Conservation (phyloP, 1,140 invertebrate genomes). For the Samia ricini region DNA sequence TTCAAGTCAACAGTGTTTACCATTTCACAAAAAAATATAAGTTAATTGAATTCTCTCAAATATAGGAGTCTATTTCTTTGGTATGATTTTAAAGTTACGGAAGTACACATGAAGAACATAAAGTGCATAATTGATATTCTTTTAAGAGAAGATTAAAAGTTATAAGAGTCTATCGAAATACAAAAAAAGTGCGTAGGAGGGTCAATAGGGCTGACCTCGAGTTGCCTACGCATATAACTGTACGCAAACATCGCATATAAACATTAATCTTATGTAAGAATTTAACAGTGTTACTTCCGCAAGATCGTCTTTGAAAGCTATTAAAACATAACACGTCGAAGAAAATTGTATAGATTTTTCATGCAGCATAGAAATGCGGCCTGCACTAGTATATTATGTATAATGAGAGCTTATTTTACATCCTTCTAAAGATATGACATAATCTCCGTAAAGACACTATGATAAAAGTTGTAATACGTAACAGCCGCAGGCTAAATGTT, state of each 20-base stretch:
- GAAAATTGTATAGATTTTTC: background rate
- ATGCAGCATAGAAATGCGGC: background rate
- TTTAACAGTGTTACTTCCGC: background rate
- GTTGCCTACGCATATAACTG: constrained; percentile 52
- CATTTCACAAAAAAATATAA: no score
- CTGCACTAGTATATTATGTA: background rate
- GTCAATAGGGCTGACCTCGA: constrained; percentile 29
- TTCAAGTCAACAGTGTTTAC: no score
- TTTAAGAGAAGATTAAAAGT: background rate
- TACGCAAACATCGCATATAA: constrained; percentile 23
- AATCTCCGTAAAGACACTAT: constrained; percentile 12
- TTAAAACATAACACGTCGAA: no score
- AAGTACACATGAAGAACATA: no score
- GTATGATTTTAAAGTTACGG: no score
- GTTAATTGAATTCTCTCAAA: no score
- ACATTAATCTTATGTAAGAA: background rate
- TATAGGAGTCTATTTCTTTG: no score
- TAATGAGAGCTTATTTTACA: background rate
- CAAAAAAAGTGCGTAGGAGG: constrained; percentile 38
- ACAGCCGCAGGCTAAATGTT: constrained; percentile 9
- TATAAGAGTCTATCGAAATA: constrained; percentile 11
- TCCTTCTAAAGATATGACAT: background rate
- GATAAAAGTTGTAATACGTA: constrained; percentile 9
- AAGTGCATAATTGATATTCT: background rate
- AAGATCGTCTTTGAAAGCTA: background rate